These are phyloP conservation scores for Hycleus cichorii DNA, from an alignment of 1,140 invertebrate genomes.

Conservation along the genomic window DNA sequence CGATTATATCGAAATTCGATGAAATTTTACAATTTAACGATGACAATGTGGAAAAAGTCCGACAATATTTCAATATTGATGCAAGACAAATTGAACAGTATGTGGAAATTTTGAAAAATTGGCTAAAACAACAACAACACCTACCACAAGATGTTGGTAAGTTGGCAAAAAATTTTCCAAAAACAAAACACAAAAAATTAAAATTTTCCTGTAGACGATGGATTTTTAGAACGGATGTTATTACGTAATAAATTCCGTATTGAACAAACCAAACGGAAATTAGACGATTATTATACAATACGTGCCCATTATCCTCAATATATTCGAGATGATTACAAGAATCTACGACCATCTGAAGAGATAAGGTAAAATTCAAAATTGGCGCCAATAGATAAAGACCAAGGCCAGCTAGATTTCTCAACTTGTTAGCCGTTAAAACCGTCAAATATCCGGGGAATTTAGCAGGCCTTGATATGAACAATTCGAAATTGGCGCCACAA, in stretches of 20 bases:
- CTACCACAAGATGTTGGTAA: slow-evolving; percentile 7
- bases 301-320: not conserved
- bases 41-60: slow-evolving; percentile 2
- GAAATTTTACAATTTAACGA: not conserved
- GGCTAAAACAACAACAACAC: slow-evolving; percentile 8
- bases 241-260: slow-evolving; percentile 11
- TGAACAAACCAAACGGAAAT: slow-evolving; percentile 14
- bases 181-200: too few relatives aligned
- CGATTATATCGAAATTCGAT: too few relatives aligned
- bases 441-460: too few relatives aligned
- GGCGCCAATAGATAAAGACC: too few relatives aligned
- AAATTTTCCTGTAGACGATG: too few relatives aligned
- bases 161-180: not conserved
- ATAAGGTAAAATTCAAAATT: not conserved
- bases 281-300: slow-evolving; percentile 9
- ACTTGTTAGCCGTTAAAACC: too few relatives aligned
- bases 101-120: slow-evolving; percentile 1
- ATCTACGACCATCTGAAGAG: not conserved
- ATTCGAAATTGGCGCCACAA: too few relatives aligned
- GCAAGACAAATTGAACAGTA: slow-evolving; percentile 1
- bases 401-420: too few relatives aligned
- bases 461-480: too few relatives aligned
- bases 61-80: slow-evolving; percentile 3
- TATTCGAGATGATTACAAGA: not conserved
- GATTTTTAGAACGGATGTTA: slow-evolving; percentile 3